Conservation (phyloP, 2,113 vertebrate species). For the Irena cyanogastra region DNA sequence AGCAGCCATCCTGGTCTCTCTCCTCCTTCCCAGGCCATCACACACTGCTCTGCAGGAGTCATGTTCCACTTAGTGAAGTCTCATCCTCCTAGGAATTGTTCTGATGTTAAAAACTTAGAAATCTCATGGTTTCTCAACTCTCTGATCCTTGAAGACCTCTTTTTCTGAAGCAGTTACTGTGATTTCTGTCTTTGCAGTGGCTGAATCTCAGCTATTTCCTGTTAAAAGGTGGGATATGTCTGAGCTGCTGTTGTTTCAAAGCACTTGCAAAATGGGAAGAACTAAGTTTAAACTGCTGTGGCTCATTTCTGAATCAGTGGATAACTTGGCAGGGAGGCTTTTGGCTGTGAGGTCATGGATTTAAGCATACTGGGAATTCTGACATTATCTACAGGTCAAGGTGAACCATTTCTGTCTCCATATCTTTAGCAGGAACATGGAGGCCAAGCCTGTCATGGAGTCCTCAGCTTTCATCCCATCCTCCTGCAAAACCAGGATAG, state of each 20-base stretch:
- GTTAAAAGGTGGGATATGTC: neutral
- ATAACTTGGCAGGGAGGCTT: neutral
- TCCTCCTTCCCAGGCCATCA: neutral
- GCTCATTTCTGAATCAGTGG: neutral
- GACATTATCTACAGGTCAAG: neutral
- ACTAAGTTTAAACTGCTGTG: neutral
- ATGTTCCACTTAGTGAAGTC: neutral
- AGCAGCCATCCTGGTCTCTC: neutral
- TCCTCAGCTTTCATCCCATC: neutral
- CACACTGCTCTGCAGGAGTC: neutral
- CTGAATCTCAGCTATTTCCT: neutral
- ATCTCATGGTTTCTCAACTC: neutral
- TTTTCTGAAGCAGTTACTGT: neutral
- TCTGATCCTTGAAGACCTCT: neutral
- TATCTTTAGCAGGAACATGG: neutral
- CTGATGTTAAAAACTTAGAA: neutral
- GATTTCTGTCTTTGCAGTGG: neutral
- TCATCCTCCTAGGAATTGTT: neutral
- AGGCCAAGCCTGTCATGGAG: fast-evolving
- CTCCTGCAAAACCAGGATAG: neutral
- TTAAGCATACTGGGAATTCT: neutral
- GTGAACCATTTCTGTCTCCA: neutral
- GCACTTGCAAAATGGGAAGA: neutral
- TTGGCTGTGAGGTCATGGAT: neutral
- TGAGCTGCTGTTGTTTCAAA: neutral